Base-by-base conservation (phyloP, 2,888 invertebrate species). In the Chrysotoxum bicinctum region DNA sequence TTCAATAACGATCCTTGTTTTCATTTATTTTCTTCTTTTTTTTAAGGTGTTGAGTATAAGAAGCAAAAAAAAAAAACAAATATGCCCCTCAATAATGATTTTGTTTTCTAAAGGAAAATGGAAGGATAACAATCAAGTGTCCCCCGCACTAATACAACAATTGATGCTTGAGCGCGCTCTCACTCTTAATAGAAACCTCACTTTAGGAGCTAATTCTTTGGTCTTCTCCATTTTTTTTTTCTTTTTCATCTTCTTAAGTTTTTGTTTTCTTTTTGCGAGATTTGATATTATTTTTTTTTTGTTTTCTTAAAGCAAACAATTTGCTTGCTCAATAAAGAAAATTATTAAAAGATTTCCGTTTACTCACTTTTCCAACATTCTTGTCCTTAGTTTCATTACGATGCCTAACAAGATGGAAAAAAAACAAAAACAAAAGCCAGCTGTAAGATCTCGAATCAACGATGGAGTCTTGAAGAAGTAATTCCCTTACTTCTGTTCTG, bases 301-400 rank as follows among this genome's bases (percentile, higher is more conserved):
- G 40, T 43, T 76, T 72, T 35, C 52, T 60, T 30, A 66, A 35
- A 77, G 43, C 68, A 82, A 82, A 77, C 77, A 82, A 66, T 66
- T 72, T 60, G 40, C 50, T 75, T 70, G 72, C 66, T 72, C 72
- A 72, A 77, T 77, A 73, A 77, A 68, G 81, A 72, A 76, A 81
- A 82, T 77, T 77, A 77, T 73, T 82, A 73, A 77, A 77, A 60
- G 82, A 82, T 82, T 82, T 73, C 66, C 64, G 37, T 77, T 50
- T 56, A 76, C 56, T 66, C 70, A 56, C 60, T 72, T 58, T 64
- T 26, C 43, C 35, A 50, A 66, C 48, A 35, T 12, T 56, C 26
- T n/a, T 40, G 35, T 35, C 52, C 43, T 37, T 50, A 50, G 58
- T 73, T 58, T 60, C 23, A 26, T 60, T 23, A 19, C 30, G 0